Conservation (phyloP, 2,797 vertebrate species). For the Esox masquinongy region DNA sequence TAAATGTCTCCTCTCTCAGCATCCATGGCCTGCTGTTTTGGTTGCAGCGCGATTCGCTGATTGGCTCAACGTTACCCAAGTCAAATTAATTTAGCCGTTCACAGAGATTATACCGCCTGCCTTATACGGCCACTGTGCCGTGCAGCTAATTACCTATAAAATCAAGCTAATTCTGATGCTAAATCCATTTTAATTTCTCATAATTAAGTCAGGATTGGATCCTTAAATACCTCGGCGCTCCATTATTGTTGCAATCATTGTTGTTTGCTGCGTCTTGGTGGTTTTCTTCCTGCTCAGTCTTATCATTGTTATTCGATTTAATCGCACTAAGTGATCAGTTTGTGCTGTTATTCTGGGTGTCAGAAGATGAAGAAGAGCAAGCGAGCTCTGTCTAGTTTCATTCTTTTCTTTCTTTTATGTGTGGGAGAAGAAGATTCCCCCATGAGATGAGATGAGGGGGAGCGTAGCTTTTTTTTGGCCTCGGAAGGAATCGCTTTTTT, state of each 20-base stretch:
- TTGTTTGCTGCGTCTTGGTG: conserved; percentile 70
- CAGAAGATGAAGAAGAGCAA: conserved; percentile 59
- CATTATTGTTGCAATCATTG: conserved; percentile 78
- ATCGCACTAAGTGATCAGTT: conserved; percentile 77
- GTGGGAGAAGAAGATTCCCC: conserved; percentile 60
- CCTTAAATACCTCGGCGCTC: conserved; percentile 77
- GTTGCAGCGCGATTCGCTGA: conserved; percentile 51
- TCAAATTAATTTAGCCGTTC: conserved; percentile 81
- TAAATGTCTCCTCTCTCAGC: conserved; percentile 55
- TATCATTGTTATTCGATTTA: conserved; percentile 76
- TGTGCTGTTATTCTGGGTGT: conserved; percentile 54
- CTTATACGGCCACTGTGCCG: conserved; percentile 69
- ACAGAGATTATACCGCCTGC: conserved; percentile 73
- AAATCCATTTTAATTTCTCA: conserved; percentile 83
- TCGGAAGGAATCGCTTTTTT: conserved; percentile 75
- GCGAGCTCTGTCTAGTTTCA: conserved; percentile 34
- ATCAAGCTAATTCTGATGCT: conserved; percentile 83
- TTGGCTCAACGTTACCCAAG: conserved; percentile 70
- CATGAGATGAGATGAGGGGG: conserved; percentile 67
- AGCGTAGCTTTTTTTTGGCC: conserved; percentile 69
- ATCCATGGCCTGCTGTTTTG: conserved; percentile 68
- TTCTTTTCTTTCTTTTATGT: not conserved
- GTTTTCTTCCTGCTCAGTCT: conserved; percentile 62
- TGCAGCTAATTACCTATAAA: conserved; percentile 83
- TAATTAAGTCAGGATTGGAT: conserved; percentile 83